Evolutionary conservation across 2,797 vertebrate genomes (phyloP), one percentile per base, ranked within the genome.

Genomic region (Gila robusta): DNA sequence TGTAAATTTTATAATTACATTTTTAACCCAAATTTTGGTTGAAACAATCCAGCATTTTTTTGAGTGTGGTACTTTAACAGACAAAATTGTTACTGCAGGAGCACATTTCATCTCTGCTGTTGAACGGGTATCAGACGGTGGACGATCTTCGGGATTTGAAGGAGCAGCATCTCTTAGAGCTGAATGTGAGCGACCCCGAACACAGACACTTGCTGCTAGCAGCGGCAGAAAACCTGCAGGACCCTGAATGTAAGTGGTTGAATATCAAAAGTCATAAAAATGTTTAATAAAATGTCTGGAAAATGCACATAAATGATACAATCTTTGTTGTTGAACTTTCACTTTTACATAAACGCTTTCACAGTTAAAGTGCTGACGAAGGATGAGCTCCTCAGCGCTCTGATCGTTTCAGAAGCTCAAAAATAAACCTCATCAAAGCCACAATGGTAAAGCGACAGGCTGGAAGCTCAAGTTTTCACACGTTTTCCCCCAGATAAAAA

Each of bases 81-180:
- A 44, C 26, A 39, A 10, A 9, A 49, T 67, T 62, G 7, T n/a
- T 78, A 86, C n/a, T 17, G 47, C 86, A 95, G 98, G 97, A 97
- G 77, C 97, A 97, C 12, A 89, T 92, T 76, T 95, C 95, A 5
- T 96, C 95, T 6, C 91, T 98, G 80, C 93, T 97, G 90, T 93
- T 96, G 83, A 97, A 96, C 10, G 97, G 98, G 71, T 98, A 98
- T 89, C 96, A 98, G 93, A 96, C 93, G 6, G 92, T 96, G 28
- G 97, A 97, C 6, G 97, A 99, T 92, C 93, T 98, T 91, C 96
- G 96, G 90, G 92, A 96, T 87, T 94, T 98, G 89, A 95, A 94
- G 81, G 97, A 98, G 79, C 94, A 93, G 87, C 96, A 98, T 88
- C 95, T 98, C 84, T 92, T 94, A 23, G 96, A 97, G 94, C 93